Conservation (phyloP, 2,113 vertebrate genomes). For the Dasyprocta punctata region DNA sequence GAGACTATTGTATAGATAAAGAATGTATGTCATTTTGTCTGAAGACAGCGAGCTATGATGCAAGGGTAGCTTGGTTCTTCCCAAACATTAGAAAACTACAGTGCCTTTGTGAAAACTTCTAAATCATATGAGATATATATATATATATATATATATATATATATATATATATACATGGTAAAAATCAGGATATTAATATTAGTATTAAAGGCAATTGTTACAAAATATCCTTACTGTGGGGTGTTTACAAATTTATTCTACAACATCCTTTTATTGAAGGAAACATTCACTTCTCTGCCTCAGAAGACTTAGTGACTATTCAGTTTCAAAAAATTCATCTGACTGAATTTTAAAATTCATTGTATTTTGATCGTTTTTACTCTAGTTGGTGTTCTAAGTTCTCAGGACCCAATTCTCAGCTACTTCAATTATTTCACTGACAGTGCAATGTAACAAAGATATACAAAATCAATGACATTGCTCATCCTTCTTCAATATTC, state of each 20-base stretch:
- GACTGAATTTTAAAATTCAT: not conserved
- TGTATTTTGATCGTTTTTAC: not conserved
- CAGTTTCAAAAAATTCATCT: not conserved
- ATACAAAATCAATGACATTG: not conserved
- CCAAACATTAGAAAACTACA: not conserved
- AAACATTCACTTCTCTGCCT: not conserved
- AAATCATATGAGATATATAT: not conserved
- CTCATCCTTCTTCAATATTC: not conserved
- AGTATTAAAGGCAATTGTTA: not conserved
- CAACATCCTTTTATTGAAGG: not conserved
- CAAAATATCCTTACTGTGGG: not conserved
- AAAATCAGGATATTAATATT: not conserved
- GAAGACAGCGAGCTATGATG: not conserved
- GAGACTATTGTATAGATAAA: not conserved
- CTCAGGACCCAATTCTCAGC: not conserved
- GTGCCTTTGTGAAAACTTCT: not conserved
- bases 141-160: no score
- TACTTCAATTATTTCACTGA: not conserved
- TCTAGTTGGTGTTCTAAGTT: not conserved
- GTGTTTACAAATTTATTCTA: not conserved
- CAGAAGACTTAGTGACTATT: not conserved
- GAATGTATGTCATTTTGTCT: not conserved
- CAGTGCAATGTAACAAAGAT: not conserved
- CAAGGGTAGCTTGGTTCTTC: not conserved
- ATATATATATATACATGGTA: no score